These are phyloP conservation scores for Phania funesta DNA, from an alignment of 2,888 invertebrate species.

Conservation along the genomic window DNA sequence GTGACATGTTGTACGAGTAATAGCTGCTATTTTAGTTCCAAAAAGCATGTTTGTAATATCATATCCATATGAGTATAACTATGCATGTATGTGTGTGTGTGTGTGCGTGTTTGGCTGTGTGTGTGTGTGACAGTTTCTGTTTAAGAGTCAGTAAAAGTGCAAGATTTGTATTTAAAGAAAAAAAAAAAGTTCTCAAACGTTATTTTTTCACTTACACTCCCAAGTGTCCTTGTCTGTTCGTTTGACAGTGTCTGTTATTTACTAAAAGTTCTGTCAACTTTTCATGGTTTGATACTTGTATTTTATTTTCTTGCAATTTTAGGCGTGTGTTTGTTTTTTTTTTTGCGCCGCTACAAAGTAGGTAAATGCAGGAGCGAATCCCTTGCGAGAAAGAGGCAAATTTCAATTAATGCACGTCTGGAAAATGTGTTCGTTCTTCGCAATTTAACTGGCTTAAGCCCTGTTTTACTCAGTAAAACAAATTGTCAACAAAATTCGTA, in stretches of 20 bases:
- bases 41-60: background rate
- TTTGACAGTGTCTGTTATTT: constrained; percentile 47
- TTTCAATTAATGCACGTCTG: background rate
- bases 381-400: too few relatives aligned
- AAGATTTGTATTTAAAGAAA: background rate
- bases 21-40: constrained; percentile 4
- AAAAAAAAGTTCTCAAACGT: background rate
- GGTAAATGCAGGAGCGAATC: too few relatives aligned
- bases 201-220: constrained; percentile 49
- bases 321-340: background rate
- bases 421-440: background rate
- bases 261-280: constrained; percentile 29
- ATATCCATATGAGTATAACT: background rate
- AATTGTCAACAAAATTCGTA: too few relatives aligned
- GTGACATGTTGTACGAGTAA: constrained; percentile 29
- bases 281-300: constrained; percentile 28
- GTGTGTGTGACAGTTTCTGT: background rate
- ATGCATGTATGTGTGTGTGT: background rate
- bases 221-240: constrained; percentile 45
- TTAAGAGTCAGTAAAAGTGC: constrained; percentile 33
- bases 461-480: too few relatives aligned
- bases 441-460: background rate
- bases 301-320: background rate
- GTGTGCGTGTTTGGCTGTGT: background rate
- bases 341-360: too few relatives aligned